phyloP scores from a whole-genome alignment of 2,797 vertebrate genomes.

The Sternotherus odoratus region DNA sequence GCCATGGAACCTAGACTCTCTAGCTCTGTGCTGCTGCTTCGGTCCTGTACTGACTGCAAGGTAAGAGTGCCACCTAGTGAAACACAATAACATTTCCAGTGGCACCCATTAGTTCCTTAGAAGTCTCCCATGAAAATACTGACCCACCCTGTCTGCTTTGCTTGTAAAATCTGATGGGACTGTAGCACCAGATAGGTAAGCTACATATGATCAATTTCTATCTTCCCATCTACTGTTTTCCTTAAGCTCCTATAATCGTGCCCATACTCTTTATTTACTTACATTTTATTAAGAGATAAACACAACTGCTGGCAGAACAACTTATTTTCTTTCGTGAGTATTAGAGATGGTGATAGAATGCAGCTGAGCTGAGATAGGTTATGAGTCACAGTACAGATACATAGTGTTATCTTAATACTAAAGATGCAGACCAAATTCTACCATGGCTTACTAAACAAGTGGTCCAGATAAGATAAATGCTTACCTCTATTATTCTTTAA shows the following conservation, averaged over 20 bases:
- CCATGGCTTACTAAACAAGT: constrained; percentile 38
- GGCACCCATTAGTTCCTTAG: not conserved
- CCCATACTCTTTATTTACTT: constrained; percentile 35
- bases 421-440: constrained; percentile 60
- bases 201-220: not conserved
- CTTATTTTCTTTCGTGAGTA: not conserved
- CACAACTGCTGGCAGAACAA: not conserved
- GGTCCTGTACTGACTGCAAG: not conserved
- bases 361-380: not conserved
- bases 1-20: too few relatives aligned
- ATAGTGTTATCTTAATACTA: constrained; percentile 27
- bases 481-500: constrained; percentile 20
- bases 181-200: not conserved
- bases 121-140: not conserved
- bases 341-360: not conserved
- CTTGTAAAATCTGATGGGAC: not conserved
- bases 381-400: not conserved
- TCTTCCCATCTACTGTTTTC: not conserved
- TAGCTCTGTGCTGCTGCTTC: not conserved
- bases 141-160: not conserved
- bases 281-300: constrained; percentile 51
- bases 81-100: not conserved
- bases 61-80: not conserved
- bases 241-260: constrained; percentile 15
- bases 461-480: not conserved